phyloP scores from a whole-genome alignment of 2,797 vertebrate genomes.

The Sorex maritimensis region DNA sequence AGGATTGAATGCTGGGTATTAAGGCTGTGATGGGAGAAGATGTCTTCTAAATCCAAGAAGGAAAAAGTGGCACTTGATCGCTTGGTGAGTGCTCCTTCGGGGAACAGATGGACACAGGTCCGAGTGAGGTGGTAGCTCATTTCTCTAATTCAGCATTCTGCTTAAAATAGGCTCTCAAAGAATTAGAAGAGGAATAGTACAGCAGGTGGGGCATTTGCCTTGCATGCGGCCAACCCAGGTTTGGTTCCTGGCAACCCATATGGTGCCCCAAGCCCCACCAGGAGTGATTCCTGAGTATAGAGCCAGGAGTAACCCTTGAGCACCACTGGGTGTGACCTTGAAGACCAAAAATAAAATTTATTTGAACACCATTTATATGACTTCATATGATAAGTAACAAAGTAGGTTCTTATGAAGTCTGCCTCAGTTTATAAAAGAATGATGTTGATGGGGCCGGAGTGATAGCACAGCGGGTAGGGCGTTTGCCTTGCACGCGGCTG shows the following conservation, averaged over 20 bases:
- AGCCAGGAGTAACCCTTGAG: too few species aligned
- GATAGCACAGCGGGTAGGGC: too few species aligned
- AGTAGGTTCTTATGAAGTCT: conserved; percentile 55
- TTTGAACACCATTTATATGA: conserved; percentile 46
- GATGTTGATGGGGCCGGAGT: conserved; percentile 62
- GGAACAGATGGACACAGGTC: background rate
- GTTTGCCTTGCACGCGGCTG: too few species aligned
- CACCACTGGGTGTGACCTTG: too few species aligned
- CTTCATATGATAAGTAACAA: conserved; percentile 66
- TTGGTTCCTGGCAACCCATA: too few species aligned
- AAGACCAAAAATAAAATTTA: background rate
- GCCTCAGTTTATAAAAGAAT: conserved; percentile 71
- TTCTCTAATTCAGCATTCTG: conserved; percentile 45
- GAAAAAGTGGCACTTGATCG: background rate
- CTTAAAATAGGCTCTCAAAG: conserved; percentile 56
- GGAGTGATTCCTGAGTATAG: too few species aligned
- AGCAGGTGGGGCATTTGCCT: too few species aligned
- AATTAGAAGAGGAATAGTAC: background rate
- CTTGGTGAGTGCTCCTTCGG: background rate
- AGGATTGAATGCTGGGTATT: background rate
- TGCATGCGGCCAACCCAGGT: too few species aligned
- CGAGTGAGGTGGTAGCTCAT: background rate
- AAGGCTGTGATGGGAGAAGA: background rate
- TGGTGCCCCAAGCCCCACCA: too few species aligned
- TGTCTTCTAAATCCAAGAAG: conserved; percentile 23